Percentiles rank a stretch among this genome's conserved stretches.
phyloP scores from a whole-genome alignment of 2,797 vertebrate species.

The Myotis pilosus region DNA sequence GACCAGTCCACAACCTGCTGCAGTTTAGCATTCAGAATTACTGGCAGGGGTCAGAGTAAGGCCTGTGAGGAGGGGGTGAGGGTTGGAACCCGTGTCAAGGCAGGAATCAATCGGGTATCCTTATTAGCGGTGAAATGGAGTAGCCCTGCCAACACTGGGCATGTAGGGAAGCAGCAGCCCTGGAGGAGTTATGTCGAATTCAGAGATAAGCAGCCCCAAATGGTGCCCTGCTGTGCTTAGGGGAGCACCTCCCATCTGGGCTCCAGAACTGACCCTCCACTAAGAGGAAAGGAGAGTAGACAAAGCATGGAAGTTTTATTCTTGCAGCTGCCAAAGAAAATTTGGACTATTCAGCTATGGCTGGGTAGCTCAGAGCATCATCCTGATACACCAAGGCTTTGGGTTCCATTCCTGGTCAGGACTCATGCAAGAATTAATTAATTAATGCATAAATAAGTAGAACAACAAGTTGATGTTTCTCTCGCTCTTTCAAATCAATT shows the following conservation, averaged over 20 bases:
- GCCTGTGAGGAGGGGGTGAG: not conserved
- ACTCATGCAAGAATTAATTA: not conserved
- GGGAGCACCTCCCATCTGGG: not conserved
- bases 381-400: not conserved
- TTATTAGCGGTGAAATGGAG: not conserved
- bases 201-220: not conserved
- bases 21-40: not conserved
- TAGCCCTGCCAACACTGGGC: not conserved
- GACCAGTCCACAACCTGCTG: not conserved
- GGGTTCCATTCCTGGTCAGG: not conserved
- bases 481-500: not conserved
- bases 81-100: not conserved
- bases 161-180: no score
- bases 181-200: not conserved
- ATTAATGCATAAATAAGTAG: not conserved
- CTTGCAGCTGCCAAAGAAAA: not conserved
- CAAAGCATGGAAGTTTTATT: not conserved
- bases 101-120: accelerated
- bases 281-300: not conserved
- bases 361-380: not conserved
- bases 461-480: not conserved
- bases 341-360: not conserved
- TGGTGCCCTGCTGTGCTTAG: no score
- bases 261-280: not conserved
- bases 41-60: not conserved